phyloP scores from a whole-genome alignment of 2,113 vertebrate genomes.

The Bolborhynchus lineola region DNA sequence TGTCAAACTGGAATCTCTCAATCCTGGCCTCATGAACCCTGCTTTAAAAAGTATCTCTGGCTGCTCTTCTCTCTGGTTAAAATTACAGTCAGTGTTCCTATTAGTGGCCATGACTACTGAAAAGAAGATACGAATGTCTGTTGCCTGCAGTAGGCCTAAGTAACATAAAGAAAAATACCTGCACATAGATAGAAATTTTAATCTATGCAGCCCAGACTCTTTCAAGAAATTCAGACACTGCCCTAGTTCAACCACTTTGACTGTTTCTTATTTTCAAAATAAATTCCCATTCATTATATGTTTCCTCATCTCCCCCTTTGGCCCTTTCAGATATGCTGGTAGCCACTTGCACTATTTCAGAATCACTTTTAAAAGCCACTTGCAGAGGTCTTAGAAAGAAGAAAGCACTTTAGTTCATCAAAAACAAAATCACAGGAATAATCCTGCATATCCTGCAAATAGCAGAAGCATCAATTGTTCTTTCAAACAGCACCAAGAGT shows the following conservation, averaged over 20 bases:
- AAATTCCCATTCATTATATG: neutral
- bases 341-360: neutral
- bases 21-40: neutral
- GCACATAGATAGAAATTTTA: neutral
- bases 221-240: neutral
- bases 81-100: neutral
- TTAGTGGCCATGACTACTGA: neutral
- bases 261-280: neutral
- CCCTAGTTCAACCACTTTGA: neutral
- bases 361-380: neutral
- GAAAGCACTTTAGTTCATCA: neutral
- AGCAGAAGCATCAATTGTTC: neutral
- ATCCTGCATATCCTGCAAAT: neutral
- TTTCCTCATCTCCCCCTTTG: neutral
- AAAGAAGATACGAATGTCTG: neutral
- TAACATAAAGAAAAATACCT: neutral
- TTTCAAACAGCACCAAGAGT: neutral
- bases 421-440: neutral
- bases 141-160: neutral
- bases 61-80: neutral
- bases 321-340: neutral
- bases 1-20: neutral
- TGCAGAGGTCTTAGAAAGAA: neutral
- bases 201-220: neutral
- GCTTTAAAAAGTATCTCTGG: neutral